Evolutionary conservation across 2,888 invertebrate species (phyloP), one percentile per base, ranked within the genome.

Genomic region (Eupeodes luniger): DNA sequence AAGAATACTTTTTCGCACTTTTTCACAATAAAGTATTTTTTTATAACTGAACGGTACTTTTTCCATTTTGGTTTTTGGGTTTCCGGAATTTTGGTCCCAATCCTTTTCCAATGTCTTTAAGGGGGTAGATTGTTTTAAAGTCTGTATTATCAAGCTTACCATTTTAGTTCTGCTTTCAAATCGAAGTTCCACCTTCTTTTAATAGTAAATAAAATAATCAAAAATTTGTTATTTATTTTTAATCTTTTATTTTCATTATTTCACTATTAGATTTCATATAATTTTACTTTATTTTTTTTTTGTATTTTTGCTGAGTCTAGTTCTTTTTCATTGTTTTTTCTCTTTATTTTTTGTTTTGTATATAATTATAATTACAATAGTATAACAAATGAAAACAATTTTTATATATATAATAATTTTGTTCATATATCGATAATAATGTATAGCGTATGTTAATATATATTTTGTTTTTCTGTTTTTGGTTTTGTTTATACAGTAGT

Each of bases 341-440:
- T 75, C 62, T 53, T 53, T 36, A 47, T 14, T 40, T 64, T 75
- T 75, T 44, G 36, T 77, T 76, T 79, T 76, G 87, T 87, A 81
- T 88, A 85, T 85, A 81, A 88, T 88, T 85, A 78, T 69, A 88
- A 81, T 85, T 88, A 88, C 85, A 88, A 85, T 85, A 88, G 85
- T 81, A 81, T 88, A 88, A 88, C 88, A 88, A 88, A 88, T 81
- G 86, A 82, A 88, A 88, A 85, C 85, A 88, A 88, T 88, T 72
- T 84, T 66, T 27, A 49, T 75, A 88, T 87, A 87, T 88, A 81
- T 88, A 81, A 81, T 88, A 85, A 81, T 75, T 74, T 76, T 64
- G 27, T 66, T 76, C 66, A 67, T 78, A 84, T 83, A 84, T 84
- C 77, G 69, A 88, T 80, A 79, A 67, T 72, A 75, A 80, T 72